Base-by-base conservation (phyloP, 2,888 invertebrate species). In the Athalia rosae region DNA sequence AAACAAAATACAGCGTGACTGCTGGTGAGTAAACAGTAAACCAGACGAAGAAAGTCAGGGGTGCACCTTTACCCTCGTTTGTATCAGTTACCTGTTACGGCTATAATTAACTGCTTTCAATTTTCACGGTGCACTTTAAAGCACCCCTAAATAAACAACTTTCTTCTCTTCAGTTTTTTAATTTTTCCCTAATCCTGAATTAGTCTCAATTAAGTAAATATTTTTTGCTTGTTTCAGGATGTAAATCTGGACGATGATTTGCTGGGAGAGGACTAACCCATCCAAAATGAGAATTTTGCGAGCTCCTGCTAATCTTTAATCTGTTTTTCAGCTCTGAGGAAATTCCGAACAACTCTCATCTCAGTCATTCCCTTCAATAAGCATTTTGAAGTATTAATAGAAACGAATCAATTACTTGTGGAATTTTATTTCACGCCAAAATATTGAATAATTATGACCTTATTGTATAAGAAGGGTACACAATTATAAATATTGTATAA, bases 241-340 rank as follows among this genome's bases (percentile, higher is more conserved):
- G 93, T 95, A 79, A 95, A 94, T 90, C 90, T 95, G 84, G 95
- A 94, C 86, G 94, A 95, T 86, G 95, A 94, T 86, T 91, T 95
- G 82, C 89, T 94, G 80, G 94, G 93, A 84, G 94, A 95, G 82
- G 89, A 90, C 81, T 89, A 87, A 63, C 43, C 15, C 28, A 41
- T 7, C 9, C 11, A 6, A 67, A 53, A 62, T 45, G 47, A 50
- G 7, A 74, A 53, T 53, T 8, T 7, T 41, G 69, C 45, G 64
- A 47, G 3, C 13, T 8, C 15, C 11, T 7, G 47, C 61, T 50
- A 50, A 50, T 74, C 71, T 71, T 71, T 56, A 43, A 71, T 58
- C 58, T 58, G 71, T 71, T 58, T 71, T 45, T 58, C 43, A 71
- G n/a, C 71, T 58, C 50, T 56, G 67, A 41, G 50, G 67, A 45